Conservation (phyloP, 2,797 vertebrate species). For the Somateria mollissima region DNA sequence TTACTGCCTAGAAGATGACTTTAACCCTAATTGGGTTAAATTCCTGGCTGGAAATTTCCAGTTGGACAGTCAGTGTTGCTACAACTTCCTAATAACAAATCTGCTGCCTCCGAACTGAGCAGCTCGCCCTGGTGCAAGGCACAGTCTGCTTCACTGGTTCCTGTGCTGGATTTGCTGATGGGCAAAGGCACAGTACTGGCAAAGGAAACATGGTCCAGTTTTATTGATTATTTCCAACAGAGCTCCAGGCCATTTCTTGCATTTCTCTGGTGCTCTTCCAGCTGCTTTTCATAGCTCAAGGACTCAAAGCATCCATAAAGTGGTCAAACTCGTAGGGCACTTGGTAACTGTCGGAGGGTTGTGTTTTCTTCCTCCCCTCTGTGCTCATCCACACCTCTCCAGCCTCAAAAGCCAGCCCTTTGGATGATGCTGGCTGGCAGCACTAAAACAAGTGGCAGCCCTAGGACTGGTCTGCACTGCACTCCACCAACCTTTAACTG, state of each 20-base stretch:
- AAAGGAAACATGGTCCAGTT: not conserved
- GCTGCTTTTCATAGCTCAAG: rapidly evolving
- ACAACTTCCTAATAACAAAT: not conserved
- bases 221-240: rapidly evolving
- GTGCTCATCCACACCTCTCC: not conserved
- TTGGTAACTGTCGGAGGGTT: not conserved
- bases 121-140: not conserved
- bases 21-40: not conserved
- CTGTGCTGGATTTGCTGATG: not conserved
- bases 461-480: not conserved
- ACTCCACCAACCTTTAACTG: not conserved
- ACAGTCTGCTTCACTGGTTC: rapidly evolving
- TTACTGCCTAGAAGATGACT: not conserved
- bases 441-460: not conserved
- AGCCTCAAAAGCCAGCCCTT: not conserved
- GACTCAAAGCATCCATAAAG: not conserved
- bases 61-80: not conserved
- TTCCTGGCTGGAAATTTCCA: not conserved
- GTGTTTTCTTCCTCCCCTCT: not conserved
- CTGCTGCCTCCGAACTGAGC: not conserved
- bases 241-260: not conserved
- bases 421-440: not conserved
- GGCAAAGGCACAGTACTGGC: not conserved
- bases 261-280: not conserved
- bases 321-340: rapidly evolving